Evolutionary conservation across 2,888 invertebrate genomes (phyloP).

Genomic region (Stictocephala bisonia): DNA sequence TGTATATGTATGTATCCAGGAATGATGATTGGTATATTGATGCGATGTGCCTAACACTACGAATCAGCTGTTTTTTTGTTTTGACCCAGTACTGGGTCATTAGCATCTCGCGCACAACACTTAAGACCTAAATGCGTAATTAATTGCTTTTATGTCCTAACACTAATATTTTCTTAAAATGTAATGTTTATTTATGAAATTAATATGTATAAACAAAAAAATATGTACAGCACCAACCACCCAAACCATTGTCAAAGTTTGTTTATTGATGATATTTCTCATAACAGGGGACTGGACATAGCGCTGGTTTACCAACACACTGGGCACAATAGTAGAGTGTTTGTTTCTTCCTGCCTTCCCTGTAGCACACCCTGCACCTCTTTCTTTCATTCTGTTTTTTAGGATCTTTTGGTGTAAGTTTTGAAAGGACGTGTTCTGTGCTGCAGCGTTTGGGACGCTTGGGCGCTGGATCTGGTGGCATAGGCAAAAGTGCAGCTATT

Average conservation of each 20-base stretch:
- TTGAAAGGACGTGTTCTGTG: background rate
- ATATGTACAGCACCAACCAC: background rate
- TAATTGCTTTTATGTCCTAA: too few species aligned
- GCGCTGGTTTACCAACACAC: background rate
- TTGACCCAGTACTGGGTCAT: too few species aligned
- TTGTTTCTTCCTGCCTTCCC: background rate
- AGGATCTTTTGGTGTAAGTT: background rate
- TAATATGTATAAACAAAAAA: too few species aligned
- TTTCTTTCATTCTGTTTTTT: background rate
- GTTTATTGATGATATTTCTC: background rate
- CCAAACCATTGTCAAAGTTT: background rate
- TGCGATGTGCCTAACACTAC: too few species aligned
- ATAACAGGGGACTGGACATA: slow-evolving; percentile 2
- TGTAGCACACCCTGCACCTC: slow-evolving; percentile 6
- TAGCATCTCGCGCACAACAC: too few species aligned
- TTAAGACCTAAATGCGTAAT: too few species aligned
- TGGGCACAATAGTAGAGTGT: background rate
- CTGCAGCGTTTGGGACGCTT: background rate
- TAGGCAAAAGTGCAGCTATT: too few species aligned
- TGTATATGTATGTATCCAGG: too few species aligned
- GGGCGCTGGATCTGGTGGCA: background rate
- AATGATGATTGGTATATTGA: too few species aligned
- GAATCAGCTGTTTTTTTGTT: too few species aligned
- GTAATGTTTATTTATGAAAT: too few species aligned
- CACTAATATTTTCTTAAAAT: too few species aligned